Base-by-base conservation (phyloP, 2,888 invertebrate genomes). In the Allophyes oxyacanthae region DNA sequence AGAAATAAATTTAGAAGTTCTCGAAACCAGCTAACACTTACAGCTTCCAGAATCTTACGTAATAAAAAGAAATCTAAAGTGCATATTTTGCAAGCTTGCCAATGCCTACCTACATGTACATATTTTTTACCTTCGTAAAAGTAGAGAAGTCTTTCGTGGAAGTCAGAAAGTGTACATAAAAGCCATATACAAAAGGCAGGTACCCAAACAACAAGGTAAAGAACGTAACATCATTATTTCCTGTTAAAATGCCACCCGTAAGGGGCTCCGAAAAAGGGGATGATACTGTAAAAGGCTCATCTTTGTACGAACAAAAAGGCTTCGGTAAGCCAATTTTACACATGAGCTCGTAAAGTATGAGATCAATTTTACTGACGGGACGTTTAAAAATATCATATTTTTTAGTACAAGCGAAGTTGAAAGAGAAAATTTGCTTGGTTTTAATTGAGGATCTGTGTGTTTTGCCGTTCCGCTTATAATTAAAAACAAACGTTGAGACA, bases 201-300 rank as follows among this genome's bases (percentile, higher is more conserved):
- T 72, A 68, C 46, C 45, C 34, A 56, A 57, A 54, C 51, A 55
- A 57, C 41, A 49, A 60, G 43, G 48, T 57, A 48, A 61, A 51
- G 69, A 73, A 78, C 60, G 77, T 82, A 84, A 85, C 84, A 83
- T 81, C 83, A 86, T 90, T 87, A 87, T 84, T 81, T 81, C 74
- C 77, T 83, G 79, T 86, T 85, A 84, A 87, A 87, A 85, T 79
- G 81, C 78, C 77, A 78, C 79, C 77, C 81, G 68, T 73, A 79
- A 81, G 80, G 72, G 73, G 67, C 73, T 76, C 61, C 46, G 66
- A 75, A 79, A 63, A 79, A 79, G 79, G 78, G 85, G 76, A 82
- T 84, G 85, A 85, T 85, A 86, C 84, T 87, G 79, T 79, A 83
- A 82, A 83, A 80, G 79, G 80, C 79, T 85, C 83, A 81, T 80